Conservation (phyloP, 2,797 vertebrate species). For the Luscinia megarhynchos region DNA sequence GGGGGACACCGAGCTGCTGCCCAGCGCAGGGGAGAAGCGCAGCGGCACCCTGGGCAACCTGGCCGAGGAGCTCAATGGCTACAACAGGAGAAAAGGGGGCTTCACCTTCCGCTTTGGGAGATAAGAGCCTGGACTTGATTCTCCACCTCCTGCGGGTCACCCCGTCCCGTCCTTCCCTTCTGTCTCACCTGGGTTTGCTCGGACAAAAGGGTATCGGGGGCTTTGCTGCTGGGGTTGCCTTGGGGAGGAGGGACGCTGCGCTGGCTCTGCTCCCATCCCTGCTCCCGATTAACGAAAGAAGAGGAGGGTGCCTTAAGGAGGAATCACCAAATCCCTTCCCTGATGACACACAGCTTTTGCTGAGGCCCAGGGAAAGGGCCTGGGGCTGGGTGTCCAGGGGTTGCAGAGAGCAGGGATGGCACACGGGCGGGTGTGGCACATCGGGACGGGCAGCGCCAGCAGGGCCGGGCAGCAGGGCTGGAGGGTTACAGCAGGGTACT, state of each 20-base stretch:
- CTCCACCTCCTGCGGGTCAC: accelerated
- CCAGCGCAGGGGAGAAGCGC: not conserved
- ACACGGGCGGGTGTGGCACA: not conserved
- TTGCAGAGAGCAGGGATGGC: too few relatives aligned
- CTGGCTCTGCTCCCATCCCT: not conserved
- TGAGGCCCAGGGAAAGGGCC: not conserved
- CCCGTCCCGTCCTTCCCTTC: not conserved
- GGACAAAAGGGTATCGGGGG: not conserved
- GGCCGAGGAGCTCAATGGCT: constrained; percentile 68
- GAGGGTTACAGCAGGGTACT: not conserved
- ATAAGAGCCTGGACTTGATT: not conserved
- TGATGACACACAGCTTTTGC: accelerated
- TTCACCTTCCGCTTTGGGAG: constrained; percentile 79
- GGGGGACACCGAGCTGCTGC: not conserved
- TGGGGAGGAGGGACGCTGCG: accelerated
- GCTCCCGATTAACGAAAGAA: not conserved
- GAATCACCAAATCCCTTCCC: not conserved
- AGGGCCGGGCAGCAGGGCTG: not conserved
- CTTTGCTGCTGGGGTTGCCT: not conserved
- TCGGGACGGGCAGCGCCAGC: not conserved
- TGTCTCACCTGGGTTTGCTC: not conserved
- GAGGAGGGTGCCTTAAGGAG: not conserved
- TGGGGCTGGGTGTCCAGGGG: not conserved
- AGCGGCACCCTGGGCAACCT: constrained; percentile 3
- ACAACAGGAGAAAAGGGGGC: constrained; percentile 73